Percentiles rank a stretch among this genome's conserved stretches.
phyloP scores from a whole-genome alignment of 2,888 invertebrate species.

The Clostera curtula region DNA sequence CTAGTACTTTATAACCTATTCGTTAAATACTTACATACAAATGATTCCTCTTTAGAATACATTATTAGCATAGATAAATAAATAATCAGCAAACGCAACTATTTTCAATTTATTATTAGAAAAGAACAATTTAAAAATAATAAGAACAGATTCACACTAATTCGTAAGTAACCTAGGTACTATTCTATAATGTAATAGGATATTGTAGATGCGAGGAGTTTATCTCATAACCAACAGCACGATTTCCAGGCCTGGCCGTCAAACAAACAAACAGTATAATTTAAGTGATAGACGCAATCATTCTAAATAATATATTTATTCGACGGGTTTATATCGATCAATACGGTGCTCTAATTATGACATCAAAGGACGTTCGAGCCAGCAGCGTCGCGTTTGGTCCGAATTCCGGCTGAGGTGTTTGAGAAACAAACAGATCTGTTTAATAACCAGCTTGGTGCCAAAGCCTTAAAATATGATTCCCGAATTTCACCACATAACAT shows the following conservation, averaged over 20 bases:
- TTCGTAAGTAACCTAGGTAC: no score
- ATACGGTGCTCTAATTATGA: slow-evolving; percentile 44
- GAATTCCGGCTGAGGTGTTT: slow-evolving; percentile 16
- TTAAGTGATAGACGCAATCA: slow-evolving; percentile 34
- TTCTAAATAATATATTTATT: slow-evolving; percentile 39
- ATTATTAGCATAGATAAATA: no score
- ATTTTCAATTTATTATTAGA: no score
- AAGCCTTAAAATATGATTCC: slow-evolving; percentile 11
- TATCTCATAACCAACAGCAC: slow-evolving; percentile 7
- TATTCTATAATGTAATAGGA: no score
- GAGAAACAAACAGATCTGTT: slow-evolving; percentile 20
- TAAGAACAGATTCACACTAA: no score
- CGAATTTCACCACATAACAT: no score
- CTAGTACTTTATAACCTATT: no score
- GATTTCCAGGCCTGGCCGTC: slow-evolving; percentile 19
- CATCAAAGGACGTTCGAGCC: slow-evolving; percentile 42
- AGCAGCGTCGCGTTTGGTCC: slow-evolving; percentile 13
- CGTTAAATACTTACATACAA: no score
- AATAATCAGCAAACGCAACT: no score
- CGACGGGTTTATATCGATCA: slow-evolving; percentile 37
- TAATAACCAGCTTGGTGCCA: slow-evolving; percentile 8
- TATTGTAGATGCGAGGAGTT: slow-evolving; percentile 7
- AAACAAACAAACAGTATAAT: slow-evolving; percentile 50
- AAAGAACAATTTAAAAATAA: no score
- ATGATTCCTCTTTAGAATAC: no score